Evolutionary conservation across 1,140 invertebrate species (phyloP).

Genomic region (Scaptomyza hsui): DNA sequence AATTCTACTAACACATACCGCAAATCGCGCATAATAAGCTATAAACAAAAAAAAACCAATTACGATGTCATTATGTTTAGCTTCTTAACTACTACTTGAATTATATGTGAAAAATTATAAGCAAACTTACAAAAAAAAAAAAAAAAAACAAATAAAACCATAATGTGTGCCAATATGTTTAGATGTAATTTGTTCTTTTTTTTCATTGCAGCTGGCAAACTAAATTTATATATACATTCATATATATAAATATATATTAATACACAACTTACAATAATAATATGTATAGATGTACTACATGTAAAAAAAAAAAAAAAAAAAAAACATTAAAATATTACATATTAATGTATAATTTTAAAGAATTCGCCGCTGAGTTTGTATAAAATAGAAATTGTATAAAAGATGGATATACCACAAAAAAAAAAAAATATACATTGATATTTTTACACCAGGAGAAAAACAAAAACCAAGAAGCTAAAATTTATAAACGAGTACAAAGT

Average conservation of each 20-base stretch:
- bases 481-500: constrained; percentile 71
- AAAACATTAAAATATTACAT: constrained; percentile 33
- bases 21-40: constrained; percentile 22
- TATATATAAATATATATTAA: constrained; percentile 32
- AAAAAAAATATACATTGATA: constrained; percentile 56
- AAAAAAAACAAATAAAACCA: constrained; percentile 21
- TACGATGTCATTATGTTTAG: constrained; percentile 19
- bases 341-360: constrained; percentile 40
- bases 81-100: constrained; percentile 29
- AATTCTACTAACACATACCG: constrained; percentile 24
- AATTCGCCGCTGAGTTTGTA: constrained; percentile 73
- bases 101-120: constrained; percentile 18
- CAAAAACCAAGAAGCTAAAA: constrained; percentile 15
- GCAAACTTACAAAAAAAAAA: constrained; percentile 6
- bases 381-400: constrained; percentile 42
- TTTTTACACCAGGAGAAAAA: constrained; percentile 74
- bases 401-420: background rate
- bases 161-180: constrained; percentile 73
- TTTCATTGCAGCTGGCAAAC: constrained; percentile 36
- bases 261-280: constrained; percentile 31
- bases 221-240: constrained; percentile 19
- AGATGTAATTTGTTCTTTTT: constrained; percentile 63
- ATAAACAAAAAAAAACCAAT: constrained; percentile 1
- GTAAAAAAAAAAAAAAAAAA: constrained; percentile 44
- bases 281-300: constrained; percentile 79